A percentile compares a stretch with the other conserved stretches of the same genome.
phyloP scores from a whole-genome alignment of 2,888 invertebrate genomes.

The Microchrysa polita region DNA sequence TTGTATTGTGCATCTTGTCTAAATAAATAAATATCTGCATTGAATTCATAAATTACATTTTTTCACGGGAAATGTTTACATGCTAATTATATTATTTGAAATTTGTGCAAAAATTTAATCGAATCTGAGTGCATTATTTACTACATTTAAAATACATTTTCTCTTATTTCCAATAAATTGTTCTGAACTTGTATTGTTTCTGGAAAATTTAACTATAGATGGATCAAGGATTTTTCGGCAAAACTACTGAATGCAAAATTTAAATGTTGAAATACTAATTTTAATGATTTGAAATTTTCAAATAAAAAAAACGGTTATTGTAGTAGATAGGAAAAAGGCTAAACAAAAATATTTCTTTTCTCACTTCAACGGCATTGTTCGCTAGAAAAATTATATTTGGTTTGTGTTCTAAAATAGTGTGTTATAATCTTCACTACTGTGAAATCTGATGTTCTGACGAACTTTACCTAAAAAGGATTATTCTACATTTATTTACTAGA shows the following conservation, averaged over 20 bases:
- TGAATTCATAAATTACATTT: not conserved
- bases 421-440: too few relatives aligned
- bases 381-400: too few relatives aligned
- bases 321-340: too few relatives aligned
- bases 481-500: too few relatives aligned
- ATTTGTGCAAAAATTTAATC: conserved; percentile 35
- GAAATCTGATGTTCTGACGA: too few relatives aligned
- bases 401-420: too few relatives aligned
- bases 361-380: too few relatives aligned
- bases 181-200: too few relatives aligned
- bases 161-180: conserved; percentile 13
- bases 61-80: not conserved
- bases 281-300: not conserved
- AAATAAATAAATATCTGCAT: not conserved
- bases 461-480: too few relatives aligned
- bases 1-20: too few relatives aligned
- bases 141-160: conserved; percentile 21
- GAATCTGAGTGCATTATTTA: conserved; percentile 39
- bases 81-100: not conserved
- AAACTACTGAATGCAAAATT: not conserved
- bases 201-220: too few relatives aligned
- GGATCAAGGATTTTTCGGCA: too few relatives aligned
- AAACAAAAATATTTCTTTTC: not conserved
- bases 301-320: not conserved
- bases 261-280: conserved; percentile 5